Percentiles rank a stretch among this genome's conserved stretches.
Evolutionary conservation across 2,888 invertebrate species (phyloP).

Genomic region (Heliconius ethilla): DNA sequence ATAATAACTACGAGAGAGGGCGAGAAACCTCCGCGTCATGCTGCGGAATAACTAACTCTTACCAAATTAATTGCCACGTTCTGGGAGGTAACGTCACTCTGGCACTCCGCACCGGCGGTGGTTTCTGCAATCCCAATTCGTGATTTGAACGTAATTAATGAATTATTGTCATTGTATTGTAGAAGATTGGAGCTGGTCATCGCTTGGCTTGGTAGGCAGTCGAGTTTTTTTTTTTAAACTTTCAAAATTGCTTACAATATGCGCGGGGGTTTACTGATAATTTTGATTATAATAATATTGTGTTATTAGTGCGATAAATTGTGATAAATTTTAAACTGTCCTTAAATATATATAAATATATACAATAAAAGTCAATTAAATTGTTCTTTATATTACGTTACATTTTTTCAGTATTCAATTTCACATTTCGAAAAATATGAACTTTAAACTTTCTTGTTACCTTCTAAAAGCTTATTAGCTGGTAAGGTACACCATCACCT

Average conservation of each 20-base stretch:
- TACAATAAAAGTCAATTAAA: neutral
- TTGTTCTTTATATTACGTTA: neutral
- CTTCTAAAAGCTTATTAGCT: constrained; percentile 37
- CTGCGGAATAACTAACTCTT: constrained; percentile 69
- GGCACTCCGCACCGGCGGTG: constrained; percentile 60
- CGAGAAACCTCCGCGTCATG: constrained; percentile 75
- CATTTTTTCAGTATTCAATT: neutral
- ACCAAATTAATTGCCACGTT: constrained; percentile 77
- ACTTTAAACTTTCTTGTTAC: constrained; percentile 1
- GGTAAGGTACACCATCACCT: constrained; percentile 17
- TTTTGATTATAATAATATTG: neutral
- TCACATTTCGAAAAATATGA: neutral
- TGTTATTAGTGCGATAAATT: neutral
- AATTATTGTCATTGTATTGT: constrained; percentile 48
- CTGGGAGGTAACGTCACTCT: constrained; percentile 76
- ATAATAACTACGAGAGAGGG: constrained; percentile 78
- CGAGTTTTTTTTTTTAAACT: neutral
- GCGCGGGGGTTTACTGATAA: neutral
- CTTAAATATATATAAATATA: too few species aligned
- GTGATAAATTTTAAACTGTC: neutral
- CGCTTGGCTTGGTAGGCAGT: neutral
- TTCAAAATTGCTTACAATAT: neutral
- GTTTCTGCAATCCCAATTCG: constrained; percentile 51
- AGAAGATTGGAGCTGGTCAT: constrained; percentile 12
- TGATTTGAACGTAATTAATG: constrained; percentile 54